Conservation (phyloP, 2,113 vertebrate species). For the Peromyscus leucopus region DNA sequence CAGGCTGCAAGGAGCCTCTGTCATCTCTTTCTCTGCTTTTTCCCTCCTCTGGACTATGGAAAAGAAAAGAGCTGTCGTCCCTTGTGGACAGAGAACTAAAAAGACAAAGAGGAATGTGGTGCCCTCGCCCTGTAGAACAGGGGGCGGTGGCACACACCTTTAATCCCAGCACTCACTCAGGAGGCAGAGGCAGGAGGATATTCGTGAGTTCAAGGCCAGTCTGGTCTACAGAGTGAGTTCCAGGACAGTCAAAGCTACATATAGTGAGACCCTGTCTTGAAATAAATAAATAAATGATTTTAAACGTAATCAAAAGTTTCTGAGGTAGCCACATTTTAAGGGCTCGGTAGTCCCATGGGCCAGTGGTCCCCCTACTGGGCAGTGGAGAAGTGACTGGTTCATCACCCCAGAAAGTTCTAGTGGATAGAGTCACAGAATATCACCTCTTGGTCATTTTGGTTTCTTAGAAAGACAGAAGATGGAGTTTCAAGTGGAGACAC, state of each 20-base stretch:
- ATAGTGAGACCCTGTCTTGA: background rate
- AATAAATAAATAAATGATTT: slow-evolving; percentile 6
- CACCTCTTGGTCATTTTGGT: background rate
- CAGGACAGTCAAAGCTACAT: background rate
- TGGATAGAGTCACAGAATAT: background rate
- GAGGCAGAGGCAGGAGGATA: background rate
- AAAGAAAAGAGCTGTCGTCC: slow-evolving; percentile 36
- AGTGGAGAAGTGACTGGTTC: background rate
- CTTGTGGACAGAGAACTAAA: background rate
- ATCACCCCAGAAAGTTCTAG: background rate
- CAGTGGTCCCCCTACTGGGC: background rate
- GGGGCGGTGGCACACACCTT: background rate
- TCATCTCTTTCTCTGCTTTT: background rate
- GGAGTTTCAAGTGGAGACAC: background rate
- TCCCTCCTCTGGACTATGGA: background rate
- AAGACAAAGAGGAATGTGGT: background rate
- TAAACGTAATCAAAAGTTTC: background rate
- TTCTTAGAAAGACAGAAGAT: background rate
- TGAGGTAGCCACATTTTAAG: background rate
- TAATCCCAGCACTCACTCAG: background rate
- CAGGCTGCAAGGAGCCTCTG: background rate
- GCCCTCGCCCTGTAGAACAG: background rate
- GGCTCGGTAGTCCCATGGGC: background rate
- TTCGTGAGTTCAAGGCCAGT: background rate
- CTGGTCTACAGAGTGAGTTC: background rate